These are phyloP conservation scores for Lagenorhynchus albirostris DNA, from an alignment of 2,113 vertebrate species.

Conservation along the genomic window DNA sequence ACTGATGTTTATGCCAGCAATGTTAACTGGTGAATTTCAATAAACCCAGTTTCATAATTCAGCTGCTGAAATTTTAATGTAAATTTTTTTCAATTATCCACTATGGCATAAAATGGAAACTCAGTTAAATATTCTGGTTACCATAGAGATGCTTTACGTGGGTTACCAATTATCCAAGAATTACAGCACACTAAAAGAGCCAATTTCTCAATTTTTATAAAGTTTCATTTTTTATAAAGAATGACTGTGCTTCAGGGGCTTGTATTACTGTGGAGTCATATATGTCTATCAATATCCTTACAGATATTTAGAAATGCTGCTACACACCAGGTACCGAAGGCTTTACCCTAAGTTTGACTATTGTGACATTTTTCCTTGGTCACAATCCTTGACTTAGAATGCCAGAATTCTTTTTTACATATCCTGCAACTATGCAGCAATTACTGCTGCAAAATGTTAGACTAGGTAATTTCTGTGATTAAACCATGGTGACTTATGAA, in stretches of 20 bases:
- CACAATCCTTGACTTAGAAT: constrained; percentile 17
- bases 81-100: background rate
- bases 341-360: constrained; percentile 22
- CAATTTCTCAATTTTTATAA: background rate
- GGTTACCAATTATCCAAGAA: background rate
- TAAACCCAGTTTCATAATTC: background rate
- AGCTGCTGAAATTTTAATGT: background rate
- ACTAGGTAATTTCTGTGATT: constrained; percentile 41
- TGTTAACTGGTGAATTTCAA: background rate
- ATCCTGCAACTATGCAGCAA: background rate
- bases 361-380: background rate
- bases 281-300: background rate
- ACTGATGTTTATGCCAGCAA: background rate
- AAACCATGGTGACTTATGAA: constrained; percentile 34
- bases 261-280: background rate
- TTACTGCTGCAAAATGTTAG: constrained; percentile 29
- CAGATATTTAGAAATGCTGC: background rate
- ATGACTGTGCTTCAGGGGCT: background rate
- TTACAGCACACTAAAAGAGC: background rate
- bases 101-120: background rate
- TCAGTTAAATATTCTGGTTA: background rate
- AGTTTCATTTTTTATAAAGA: background rate
- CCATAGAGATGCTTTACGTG: background rate
- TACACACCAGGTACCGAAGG: background rate
- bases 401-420: background rate